Conservation (phyloP, 2,797 vertebrate species). For the Oreortyx pictus region DNA sequence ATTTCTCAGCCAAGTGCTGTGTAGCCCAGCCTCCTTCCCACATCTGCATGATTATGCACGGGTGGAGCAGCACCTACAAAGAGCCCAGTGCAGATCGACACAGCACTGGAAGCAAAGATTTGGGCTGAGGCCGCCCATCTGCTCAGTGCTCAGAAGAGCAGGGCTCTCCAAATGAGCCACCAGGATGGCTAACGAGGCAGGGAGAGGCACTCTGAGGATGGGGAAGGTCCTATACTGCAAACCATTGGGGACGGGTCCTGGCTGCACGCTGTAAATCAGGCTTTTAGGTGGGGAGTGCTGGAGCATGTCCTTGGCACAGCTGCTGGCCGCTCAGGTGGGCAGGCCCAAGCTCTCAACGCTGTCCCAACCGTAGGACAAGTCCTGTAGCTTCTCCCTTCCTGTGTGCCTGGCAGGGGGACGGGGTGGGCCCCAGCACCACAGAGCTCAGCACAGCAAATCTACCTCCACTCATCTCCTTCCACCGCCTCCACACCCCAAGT, state of each 20-base stretch:
- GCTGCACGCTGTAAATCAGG: neutral
- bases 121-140: neutral
- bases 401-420: neutral
- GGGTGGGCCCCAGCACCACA: neutral
- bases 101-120: neutral
- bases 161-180: neutral
- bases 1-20: neutral
- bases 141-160: neutral
- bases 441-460: neutral
- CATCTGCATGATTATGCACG: neutral
- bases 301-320: neutral
- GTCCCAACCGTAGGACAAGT: neutral
- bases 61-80: neutral
- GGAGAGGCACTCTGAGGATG: accelerated
- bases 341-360: neutral
- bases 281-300: neutral
- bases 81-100: neutral
- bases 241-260: neutral
- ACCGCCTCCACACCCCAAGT: neutral
- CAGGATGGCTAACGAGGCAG: neutral
- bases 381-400: neutral
- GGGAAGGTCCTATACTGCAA: neutral
- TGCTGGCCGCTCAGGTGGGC: accelerated
- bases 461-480: accelerated
- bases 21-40: neutral